Percentiles rank a stretch among this genome's conserved stretches.
Conservation (phyloP, 1,140 invertebrate species). For the Pseudomyrmex gracilis region DNA sequence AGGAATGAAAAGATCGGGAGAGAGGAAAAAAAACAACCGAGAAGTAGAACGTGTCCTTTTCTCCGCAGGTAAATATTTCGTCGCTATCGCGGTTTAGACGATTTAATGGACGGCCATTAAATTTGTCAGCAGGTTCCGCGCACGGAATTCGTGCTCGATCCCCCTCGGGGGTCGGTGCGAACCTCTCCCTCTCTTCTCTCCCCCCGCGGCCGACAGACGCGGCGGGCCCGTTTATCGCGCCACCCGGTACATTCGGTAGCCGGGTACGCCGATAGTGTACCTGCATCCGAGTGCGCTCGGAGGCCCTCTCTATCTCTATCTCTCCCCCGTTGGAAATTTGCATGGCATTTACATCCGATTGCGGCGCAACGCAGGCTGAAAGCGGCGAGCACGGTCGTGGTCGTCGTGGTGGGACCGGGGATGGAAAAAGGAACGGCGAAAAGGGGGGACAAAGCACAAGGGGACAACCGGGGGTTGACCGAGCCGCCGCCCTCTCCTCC, state of each 20-base stretch:
- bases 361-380: constrained; percentile 71
- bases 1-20: constrained; percentile 36
- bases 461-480: constrained; percentile 10
- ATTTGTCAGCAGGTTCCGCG: constrained; percentile 66
- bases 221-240: constrained; percentile 64
- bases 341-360: constrained; percentile 80
- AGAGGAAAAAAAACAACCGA: background rate
- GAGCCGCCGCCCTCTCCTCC: background rate
- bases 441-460: background rate
- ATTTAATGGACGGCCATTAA: constrained; percentile 71
- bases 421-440: background rate
- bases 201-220: background rate
- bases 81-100: constrained; percentile 57
- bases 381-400: constrained; percentile 61
- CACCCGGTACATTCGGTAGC: constrained; percentile 72
- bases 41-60: constrained; percentile 41
- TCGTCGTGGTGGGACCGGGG: constrained; percentile 13
- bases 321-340: constrained; percentile 71
- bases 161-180: constrained; percentile 21
- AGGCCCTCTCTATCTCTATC: constrained; percentile 59
- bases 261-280: constrained; percentile 58
- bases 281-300: constrained; percentile 37
- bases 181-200: background rate
- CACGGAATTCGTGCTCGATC: constrained; percentile 58
- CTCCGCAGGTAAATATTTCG: constrained; percentile 71